These are phyloP conservation scores for Cydia splendana DNA, from an alignment of 1,140 invertebrate species.

Conservation along the genomic window DNA sequence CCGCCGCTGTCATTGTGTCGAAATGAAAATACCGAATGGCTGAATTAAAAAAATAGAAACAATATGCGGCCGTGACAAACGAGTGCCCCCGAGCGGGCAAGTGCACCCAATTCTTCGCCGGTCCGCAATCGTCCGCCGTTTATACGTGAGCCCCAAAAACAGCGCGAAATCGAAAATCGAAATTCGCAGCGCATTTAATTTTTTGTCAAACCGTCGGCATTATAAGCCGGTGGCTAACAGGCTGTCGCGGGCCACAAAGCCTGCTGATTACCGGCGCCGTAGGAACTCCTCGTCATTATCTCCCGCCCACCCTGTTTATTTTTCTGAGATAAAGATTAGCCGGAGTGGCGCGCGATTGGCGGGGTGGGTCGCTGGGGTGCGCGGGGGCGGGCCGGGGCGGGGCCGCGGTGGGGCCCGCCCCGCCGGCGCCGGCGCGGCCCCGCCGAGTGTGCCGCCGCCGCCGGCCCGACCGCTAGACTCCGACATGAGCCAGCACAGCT, in stretches of 20 bases:
- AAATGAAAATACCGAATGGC: constrained; percentile 41
- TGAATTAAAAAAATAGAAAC: constrained; percentile 57
- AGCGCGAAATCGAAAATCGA: constrained; percentile 47
- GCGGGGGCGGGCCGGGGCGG: constrained; percentile 51
- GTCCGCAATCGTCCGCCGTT: constrained; percentile 8
- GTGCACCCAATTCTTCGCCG: constrained; percentile 27
- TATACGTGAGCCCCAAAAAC: constrained; percentile 1
- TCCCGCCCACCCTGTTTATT: constrained; percentile 74
- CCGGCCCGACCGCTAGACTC: constrained; percentile 54
- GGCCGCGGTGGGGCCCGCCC: constrained; percentile 37
- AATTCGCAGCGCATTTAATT: constrained; percentile 52
- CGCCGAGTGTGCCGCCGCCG: constrained; percentile 50
- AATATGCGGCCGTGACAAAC: constrained; percentile 58
- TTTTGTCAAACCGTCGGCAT: constrained; percentile 68
- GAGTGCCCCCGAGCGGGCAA: constrained; percentile 36
- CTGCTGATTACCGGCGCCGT: constrained; percentile 67
- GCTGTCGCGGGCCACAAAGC: constrained; percentile 71
- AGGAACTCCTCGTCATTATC: constrained; percentile 66
- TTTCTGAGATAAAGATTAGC: constrained; percentile 78
- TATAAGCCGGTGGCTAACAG: constrained; percentile 64
- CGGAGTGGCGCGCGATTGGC: constrained; percentile 68
- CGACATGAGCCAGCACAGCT: constrained; percentile 45
- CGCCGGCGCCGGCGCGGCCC: constrained; percentile 54
- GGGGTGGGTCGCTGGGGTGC: constrained; percentile 62
- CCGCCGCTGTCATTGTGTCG: constrained; percentile 49